Conservation (phyloP, 2,888 invertebrate genomes). For the Leucophenga montana region DNA sequence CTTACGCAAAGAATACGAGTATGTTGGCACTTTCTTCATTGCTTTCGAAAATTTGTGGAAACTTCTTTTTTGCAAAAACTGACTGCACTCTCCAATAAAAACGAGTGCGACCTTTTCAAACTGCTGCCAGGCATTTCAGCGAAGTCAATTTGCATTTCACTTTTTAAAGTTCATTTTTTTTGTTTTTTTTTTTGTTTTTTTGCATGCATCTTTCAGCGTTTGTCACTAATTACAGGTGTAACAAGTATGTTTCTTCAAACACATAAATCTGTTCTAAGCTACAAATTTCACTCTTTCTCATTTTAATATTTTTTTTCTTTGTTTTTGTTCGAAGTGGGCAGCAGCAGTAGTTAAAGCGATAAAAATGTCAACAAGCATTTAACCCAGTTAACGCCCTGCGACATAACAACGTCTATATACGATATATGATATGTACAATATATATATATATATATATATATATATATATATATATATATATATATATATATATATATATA, state of each 20-base stretch:
- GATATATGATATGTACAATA: slow-evolving; percentile 39
- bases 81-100: too few species aligned
- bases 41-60: too few species aligned
- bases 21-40: too few species aligned
- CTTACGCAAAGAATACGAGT: too few species aligned
- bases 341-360: slow-evolving; percentile 14
- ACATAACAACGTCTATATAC: slow-evolving; percentile 36
- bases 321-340: slow-evolving; percentile 45
- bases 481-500: too few species aligned
- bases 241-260: slow-evolving; percentile 46
- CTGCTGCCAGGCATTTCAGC: too few species aligned
- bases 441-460: slow-evolving; percentile 31
- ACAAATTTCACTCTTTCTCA: slow-evolving; percentile 64
- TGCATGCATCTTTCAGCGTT: too few species aligned
- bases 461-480: too few species aligned
- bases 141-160: slow-evolving; percentile 9
- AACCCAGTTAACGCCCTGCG: slow-evolving; percentile 63
- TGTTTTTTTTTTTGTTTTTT: too few species aligned
- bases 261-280: slow-evolving; percentile 51
- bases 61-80: too few species aligned
- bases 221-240: slow-evolving; percentile 48
- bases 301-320: slow-evolving; percentile 44
- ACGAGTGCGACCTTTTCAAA: too few species aligned
- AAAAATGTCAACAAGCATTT: slow-evolving; percentile 62
- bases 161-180: not conserved